phyloP scores from a whole-genome alignment of 2,888 invertebrate genomes.

The Cotesia congregata region DNA sequence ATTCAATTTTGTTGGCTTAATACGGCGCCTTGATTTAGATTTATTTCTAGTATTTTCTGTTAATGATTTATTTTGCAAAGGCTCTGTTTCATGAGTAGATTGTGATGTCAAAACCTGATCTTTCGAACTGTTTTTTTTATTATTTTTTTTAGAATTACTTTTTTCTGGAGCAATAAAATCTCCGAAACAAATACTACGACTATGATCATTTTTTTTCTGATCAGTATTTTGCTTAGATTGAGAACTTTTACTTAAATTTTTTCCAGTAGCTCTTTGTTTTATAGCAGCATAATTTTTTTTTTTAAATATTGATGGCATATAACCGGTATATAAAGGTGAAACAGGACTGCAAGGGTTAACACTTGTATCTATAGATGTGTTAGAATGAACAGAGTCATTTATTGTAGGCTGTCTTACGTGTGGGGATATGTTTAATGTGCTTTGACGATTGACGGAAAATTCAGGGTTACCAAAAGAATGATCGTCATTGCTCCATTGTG shows the following conservation, averaged over 20 bases:
- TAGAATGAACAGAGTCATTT: slow-evolving; percentile 35
- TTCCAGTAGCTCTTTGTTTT: slow-evolving; percentile 29
- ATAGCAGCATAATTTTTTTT: slow-evolving; percentile 27
- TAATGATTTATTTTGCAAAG: slow-evolving; percentile 26
- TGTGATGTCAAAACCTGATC: slow-evolving; percentile 31
- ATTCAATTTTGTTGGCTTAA: slow-evolving; percentile 60
- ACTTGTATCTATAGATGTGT: slow-evolving; percentile 33
- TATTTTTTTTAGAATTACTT: slow-evolving; percentile 46
- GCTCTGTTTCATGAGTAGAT: slow-evolving; percentile 28
- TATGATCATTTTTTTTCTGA: slow-evolving; percentile 47
- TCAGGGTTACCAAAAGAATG: background rate
- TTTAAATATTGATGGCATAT: slow-evolving; percentile 23
- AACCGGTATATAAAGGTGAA: slow-evolving; percentile 50
- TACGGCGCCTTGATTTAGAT: slow-evolving; percentile 50
- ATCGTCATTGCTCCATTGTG: background rate
- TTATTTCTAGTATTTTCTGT: slow-evolving; percentile 40
- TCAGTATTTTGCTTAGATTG: slow-evolving; percentile 44
- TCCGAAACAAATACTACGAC: slow-evolving; percentile 51
- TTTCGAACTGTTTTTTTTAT: slow-evolving; percentile 41
- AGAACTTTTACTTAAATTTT: slow-evolving; percentile 38
- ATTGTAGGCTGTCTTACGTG: slow-evolving; percentile 42
- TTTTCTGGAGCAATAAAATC: slow-evolving; percentile 55
- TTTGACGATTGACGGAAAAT: background rate
- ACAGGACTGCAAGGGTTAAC: slow-evolving; percentile 46
- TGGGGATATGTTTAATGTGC: slow-evolving; percentile 29